Conservation (phyloP, 1,140 invertebrate species). For the Zaprionus tsacasi region DNA sequence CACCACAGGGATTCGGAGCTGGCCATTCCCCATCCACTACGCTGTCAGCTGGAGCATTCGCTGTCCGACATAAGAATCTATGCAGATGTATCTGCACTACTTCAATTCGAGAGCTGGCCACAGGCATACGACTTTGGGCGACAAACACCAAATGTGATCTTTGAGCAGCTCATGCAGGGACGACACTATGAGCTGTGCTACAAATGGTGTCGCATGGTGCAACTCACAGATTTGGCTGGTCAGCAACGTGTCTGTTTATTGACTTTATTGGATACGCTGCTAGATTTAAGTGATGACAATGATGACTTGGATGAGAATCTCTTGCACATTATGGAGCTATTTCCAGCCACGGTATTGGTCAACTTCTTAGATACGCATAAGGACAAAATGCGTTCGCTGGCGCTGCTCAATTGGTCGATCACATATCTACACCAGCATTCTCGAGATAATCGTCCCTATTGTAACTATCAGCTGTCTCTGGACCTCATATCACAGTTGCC, state of each 20-base stretch:
- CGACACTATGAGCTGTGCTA: slow-evolving; percentile 87
- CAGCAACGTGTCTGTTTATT: slow-evolving; percentile 62
- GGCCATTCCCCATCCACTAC: slow-evolving; percentile 66
- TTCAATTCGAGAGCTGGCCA: slow-evolving; percentile 84
- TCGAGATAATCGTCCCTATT: slow-evolving; percentile 85
- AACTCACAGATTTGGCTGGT: slow-evolving; percentile 77
- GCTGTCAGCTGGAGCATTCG: slow-evolving; percentile 74
- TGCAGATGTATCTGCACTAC: slow-evolving; percentile 81
- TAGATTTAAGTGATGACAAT: slow-evolving; percentile 61
- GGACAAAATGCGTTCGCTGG: slow-evolving; percentile 86
- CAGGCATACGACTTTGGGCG: slow-evolving; percentile 84
- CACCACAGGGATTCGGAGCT: slow-evolving; percentile 59
- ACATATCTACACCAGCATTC: slow-evolving; percentile 86
- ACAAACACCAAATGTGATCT: slow-evolving; percentile 84
- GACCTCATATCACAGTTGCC: slow-evolving; percentile 84
- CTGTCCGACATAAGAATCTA: slow-evolving; percentile 85
- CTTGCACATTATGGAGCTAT: slow-evolving; percentile 68
- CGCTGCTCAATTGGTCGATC: slow-evolving; percentile 87
- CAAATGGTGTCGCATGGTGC: slow-evolving; percentile 86
- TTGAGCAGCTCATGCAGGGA: slow-evolving; percentile 84
- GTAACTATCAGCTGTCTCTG: slow-evolving; percentile 85
- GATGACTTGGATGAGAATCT: slow-evolving; percentile 84
- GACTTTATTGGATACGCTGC: slow-evolving; percentile 56
- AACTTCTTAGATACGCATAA: slow-evolving; percentile 87
- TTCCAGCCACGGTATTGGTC: slow-evolving; percentile 85